phyloP scores from a whole-genome alignment of 2,113 vertebrate genomes.

The Bambusicola thoracicus region DNA sequence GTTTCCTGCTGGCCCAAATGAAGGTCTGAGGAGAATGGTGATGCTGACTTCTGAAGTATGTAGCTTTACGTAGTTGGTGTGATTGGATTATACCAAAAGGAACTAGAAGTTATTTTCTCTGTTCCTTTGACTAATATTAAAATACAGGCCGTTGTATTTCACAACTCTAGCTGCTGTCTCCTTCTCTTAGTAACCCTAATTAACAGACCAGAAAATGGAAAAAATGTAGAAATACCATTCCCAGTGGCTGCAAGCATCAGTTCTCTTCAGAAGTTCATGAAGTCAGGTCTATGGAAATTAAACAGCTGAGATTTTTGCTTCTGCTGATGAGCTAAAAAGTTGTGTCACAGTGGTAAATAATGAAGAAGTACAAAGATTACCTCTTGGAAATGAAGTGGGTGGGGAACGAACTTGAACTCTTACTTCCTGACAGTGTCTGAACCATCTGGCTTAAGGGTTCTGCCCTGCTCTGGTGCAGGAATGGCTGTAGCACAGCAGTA shows the following conservation, averaged over 20 bases:
- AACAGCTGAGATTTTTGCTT: background rate
- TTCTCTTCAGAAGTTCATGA: slow-evolving; percentile 13
- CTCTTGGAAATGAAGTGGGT: background rate
- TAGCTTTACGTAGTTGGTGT: background rate
- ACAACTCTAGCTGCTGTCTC: background rate
- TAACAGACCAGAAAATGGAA: slow-evolving; percentile 57
- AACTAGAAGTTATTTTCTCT: background rate
- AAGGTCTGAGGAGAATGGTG: background rate
- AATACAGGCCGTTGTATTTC: background rate
- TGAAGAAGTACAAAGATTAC: background rate
- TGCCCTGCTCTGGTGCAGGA: background rate
- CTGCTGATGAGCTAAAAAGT: background rate
- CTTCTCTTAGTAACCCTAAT: background rate
- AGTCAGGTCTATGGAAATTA: slow-evolving; percentile 2
- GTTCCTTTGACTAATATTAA: background rate
- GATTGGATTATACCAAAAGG: background rate
- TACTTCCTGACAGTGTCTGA: background rate
- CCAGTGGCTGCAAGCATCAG: background rate
- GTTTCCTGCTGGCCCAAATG: background rate
- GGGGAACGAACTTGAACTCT: background rate
- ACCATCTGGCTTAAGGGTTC: background rate
- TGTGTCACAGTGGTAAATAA: background rate
- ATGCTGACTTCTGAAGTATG: background rate
- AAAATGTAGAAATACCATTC: slow-evolving; percentile 40
- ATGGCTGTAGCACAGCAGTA: background rate